Percentiles rank a stretch among this genome's conserved stretches.
phyloP scores from a whole-genome alignment of 2,888 invertebrate genomes.

The Volucella inflata region DNA sequence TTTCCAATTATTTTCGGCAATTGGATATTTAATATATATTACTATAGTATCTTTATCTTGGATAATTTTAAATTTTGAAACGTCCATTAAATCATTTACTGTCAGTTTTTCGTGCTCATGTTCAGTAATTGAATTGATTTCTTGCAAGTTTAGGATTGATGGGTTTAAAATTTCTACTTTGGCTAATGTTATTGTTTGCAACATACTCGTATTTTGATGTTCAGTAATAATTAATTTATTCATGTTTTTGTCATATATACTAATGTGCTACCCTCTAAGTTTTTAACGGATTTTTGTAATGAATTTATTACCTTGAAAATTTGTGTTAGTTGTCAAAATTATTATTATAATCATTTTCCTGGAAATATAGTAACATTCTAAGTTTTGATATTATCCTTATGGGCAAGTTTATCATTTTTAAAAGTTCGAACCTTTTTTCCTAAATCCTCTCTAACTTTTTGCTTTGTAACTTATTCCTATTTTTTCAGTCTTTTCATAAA shows the following conservation, averaged over 20 bases:
- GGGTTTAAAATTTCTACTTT: not conserved
- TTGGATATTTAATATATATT: constrained; percentile 1
- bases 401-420: too few species aligned
- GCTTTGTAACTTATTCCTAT: too few species aligned
- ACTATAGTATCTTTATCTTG: too few species aligned
- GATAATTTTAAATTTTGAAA: too few species aligned
- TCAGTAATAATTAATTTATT: too few species aligned
- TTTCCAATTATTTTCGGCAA: not conserved
- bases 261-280: not conserved
- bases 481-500: too few species aligned
- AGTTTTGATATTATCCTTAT: not conserved
- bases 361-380: not conserved
- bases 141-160: not conserved
- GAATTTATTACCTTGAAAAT: not conserved
- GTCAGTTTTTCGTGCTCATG: too few species aligned
- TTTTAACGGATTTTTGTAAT: not conserved
- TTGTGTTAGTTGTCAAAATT: constrained; percentile 8
- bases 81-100: too few species aligned
- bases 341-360: not conserved
- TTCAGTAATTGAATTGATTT: not conserved
- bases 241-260: too few species aligned
- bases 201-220: too few species aligned
- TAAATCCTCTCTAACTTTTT: not conserved
- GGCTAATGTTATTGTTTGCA: not conserved
- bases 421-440: not conserved